phyloP scores from a whole-genome alignment of 2,888 invertebrate genomes.

The Dynastes hyllus region DNA sequence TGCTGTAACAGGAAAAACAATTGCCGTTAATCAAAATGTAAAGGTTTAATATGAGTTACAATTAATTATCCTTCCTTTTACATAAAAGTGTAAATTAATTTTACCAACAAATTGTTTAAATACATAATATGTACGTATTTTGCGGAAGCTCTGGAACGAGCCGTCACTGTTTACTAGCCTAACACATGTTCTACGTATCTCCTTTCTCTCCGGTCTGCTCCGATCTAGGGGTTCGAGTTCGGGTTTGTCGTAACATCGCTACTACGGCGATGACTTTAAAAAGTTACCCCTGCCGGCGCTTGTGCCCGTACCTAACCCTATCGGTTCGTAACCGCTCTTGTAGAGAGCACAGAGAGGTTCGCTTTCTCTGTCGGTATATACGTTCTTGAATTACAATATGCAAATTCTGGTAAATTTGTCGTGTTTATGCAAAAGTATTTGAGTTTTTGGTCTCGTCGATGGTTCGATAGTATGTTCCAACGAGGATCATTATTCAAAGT shows the following conservation, averaged over 20 bases:
- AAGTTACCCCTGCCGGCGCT: constrained; percentile 48
- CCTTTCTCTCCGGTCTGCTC: constrained; percentile 53
- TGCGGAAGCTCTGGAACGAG: not conserved
- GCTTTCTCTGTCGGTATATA: constrained; percentile 38
- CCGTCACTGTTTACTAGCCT: constrained; percentile 32
- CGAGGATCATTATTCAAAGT: constrained; percentile 1
- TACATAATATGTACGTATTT: too few species aligned
- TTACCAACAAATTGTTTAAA: too few species aligned
- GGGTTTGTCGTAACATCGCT: constrained; percentile 49
- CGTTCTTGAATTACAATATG: constrained; percentile 64
- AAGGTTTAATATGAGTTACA: too few species aligned
- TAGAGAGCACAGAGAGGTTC: constrained; percentile 26
- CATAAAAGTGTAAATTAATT: too few species aligned
- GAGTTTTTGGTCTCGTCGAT: constrained; percentile 62
- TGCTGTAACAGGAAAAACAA: too few species aligned
- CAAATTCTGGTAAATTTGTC: constrained; percentile 67
- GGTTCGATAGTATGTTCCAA: constrained; percentile 61
- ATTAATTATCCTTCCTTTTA: too few species aligned
- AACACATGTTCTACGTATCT: constrained; percentile 61
- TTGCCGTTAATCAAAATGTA: too few species aligned
- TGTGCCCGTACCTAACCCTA: constrained; percentile 44
- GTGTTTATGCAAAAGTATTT: constrained; percentile 64
- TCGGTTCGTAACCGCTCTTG: constrained; percentile 26
- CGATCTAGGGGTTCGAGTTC: constrained; percentile 41
- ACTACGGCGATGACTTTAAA: constrained; percentile 45